Evolutionary conservation across 2,113 vertebrate genomes (phyloP).

Genomic region (Peromyscus polionotus): DNA sequence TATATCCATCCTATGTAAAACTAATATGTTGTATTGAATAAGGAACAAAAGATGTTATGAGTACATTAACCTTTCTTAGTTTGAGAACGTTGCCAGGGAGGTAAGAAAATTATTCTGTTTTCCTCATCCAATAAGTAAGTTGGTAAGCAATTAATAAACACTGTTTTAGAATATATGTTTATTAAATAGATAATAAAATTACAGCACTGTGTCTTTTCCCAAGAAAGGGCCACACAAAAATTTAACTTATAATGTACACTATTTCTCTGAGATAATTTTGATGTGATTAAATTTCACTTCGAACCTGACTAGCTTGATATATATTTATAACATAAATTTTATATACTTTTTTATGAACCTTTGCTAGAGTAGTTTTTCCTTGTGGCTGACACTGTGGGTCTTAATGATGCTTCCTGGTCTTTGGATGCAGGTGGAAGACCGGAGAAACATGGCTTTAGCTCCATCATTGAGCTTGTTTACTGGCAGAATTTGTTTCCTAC

Average conservation of each 20-base stretch:
- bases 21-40: background rate
- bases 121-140: background rate
- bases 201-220: background rate
- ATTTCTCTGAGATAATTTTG: background rate
- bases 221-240: background rate
- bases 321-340: slow-evolving; percentile 1
- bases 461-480: background rate
- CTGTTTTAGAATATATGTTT: background rate
- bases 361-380: background rate
- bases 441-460: background rate
- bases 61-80: background rate
- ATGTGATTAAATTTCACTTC: background rate
- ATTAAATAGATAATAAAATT: slow-evolving; percentile 1
- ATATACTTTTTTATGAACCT: background rate
- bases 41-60: background rate
- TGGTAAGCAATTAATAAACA: background rate
- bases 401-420: background rate
- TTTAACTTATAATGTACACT: background rate
- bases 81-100: background rate
- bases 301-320: background rate
- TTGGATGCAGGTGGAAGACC: background rate
- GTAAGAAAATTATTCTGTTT: background rate
- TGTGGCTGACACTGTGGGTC: background rate
- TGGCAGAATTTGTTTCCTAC: background rate
- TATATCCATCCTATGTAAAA: background rate